Evolutionary conservation across 2,113 vertebrate genomes (phyloP).

Genomic region (Oryctolagus cuniculus): mOryCun1.1 NC_091439.1:8276501-8277000

Average conservation of each 20-base stretch:
- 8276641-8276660: neutral
- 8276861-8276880: no score
- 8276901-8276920: no score
- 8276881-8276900: no score
- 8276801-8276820: neutral
- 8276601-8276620: neutral
- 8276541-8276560: constrained; percentile 3
- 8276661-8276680: neutral
- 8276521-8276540: constrained; percentile 17
- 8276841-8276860: neutral
- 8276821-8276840: neutral
- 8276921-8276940: no score
- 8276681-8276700: neutral
- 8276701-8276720: neutral
- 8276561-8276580: constrained; percentile 24
- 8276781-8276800: neutral
- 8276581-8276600: neutral
- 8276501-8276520: neutral
- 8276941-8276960: no score
- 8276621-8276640: neutral
- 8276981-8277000: no score
- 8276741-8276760: neutral
- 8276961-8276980: no score
- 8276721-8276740: no score
- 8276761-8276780: constrained; percentile 12